phyloP scores from a whole-genome alignment of 2,797 vertebrate species.

The Neosilurus mollespiculum region DNA sequence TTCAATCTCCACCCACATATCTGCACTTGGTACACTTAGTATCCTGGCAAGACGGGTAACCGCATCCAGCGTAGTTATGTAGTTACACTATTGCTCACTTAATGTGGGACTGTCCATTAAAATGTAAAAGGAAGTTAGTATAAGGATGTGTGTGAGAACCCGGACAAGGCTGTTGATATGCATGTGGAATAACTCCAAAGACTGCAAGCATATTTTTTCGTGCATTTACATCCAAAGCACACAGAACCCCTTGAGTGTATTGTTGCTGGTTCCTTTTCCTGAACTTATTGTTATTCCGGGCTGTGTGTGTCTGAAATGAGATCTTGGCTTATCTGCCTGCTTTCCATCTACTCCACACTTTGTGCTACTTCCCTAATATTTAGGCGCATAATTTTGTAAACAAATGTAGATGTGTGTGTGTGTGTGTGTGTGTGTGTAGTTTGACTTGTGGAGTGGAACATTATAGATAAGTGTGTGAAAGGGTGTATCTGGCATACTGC shows the following conservation, averaged over 20 bases:
- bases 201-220: not conserved
- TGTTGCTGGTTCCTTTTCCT: conserved; percentile 13
- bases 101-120: not conserved
- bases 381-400: conserved; percentile 22
- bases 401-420: conserved; percentile 16
- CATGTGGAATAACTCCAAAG: not conserved
- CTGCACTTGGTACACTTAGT: not conserved
- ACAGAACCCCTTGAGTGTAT: not conserved
- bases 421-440: not conserved
- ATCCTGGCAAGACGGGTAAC: not conserved
- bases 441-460: not conserved
- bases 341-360: conserved; percentile 32
- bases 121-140: not conserved
- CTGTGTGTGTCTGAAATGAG: conserved; percentile 30
- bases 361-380: conserved; percentile 23
- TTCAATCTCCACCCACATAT: not conserved
- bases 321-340: conserved; percentile 28
- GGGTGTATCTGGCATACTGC: conserved; percentile 8
- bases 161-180: not conserved
- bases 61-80: not conserved
- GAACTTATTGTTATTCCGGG: conserved; percentile 23
- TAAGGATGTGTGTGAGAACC: not conserved
- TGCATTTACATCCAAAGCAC: conserved; percentile 15
- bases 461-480: conserved; percentile 4
- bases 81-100: not conserved